Conservation (phyloP, 53 echinoderm and acorn worm genomes). For the Patiria pectinifera region DNA sequence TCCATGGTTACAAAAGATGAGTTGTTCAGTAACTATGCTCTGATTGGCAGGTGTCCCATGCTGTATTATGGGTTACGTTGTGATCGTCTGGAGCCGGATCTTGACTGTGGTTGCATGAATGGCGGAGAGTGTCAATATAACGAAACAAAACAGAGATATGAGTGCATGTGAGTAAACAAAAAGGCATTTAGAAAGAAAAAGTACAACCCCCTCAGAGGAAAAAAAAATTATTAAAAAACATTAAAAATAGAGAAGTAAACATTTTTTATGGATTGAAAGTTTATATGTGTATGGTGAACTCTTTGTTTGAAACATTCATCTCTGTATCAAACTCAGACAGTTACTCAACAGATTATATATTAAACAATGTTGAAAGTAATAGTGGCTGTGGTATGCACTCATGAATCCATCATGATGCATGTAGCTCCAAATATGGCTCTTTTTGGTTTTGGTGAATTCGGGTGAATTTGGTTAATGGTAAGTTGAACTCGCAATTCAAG, state of each 20-base stretch:
- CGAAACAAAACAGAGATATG: constrained; percentile 42
- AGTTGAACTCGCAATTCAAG: background rate
- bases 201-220: background rate
- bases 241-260: background rate
- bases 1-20: constrained; percentile 19
- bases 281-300: background rate
- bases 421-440: no score
- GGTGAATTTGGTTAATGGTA: background rate
- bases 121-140: constrained; percentile 49
- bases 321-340: no score
- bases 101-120: constrained; percentile 65
- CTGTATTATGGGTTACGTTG: constrained; percentile 61
- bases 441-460: no score
- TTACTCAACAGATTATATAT: no score
- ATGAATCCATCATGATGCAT: no score
- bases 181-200: background rate
- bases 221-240: background rate
- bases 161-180: constrained; percentile 53
- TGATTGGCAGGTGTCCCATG: constrained; percentile 79
- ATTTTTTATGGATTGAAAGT: background rate
- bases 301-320: no score
- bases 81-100: constrained; percentile 58
- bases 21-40: constrained; percentile 61
- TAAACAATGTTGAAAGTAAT: no score
- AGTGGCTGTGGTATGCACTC: no score